phyloP scores from a whole-genome alignment of 2,888 invertebrate species.

The Temnothorax ravouxi region DNA sequence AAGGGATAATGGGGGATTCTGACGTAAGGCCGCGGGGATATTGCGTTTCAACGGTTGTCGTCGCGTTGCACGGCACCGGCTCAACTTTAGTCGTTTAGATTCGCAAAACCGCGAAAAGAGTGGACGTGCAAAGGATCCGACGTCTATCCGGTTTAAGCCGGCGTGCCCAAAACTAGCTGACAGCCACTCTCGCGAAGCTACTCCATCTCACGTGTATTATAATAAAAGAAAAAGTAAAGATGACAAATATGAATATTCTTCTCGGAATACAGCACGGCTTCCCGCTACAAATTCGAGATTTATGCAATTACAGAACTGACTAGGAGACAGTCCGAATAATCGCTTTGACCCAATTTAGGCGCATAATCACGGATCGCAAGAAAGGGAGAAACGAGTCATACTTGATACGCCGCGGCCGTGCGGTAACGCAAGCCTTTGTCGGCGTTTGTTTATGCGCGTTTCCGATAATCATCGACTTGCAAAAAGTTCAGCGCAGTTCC shows the following conservation, averaged over 20 bases:
- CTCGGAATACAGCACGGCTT: neutral
- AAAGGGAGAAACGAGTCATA: neutral
- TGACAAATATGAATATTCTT: neutral
- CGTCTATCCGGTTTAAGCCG: conserved; percentile 20
- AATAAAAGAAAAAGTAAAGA: neutral
- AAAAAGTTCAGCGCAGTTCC: conserved; percentile 21
- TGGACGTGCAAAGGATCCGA: neutral
- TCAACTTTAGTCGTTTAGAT: conserved; percentile 30
- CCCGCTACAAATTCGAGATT: neutral
- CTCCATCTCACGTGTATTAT: too few relatives aligned
- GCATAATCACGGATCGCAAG: neutral
- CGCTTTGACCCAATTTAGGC: neutral
- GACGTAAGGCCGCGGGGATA: conserved; percentile 50
- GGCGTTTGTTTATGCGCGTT: neutral
- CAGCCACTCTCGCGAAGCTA: neutral
- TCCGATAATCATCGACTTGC: conserved; percentile 8
- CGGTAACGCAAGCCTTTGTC: neutral
- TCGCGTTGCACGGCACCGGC: conserved; percentile 22
- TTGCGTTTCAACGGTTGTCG: conserved; percentile 54
- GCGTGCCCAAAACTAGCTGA: neutral
- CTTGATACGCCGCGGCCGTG: neutral
- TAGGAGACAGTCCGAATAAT: neutral
- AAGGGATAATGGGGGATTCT: conserved; percentile 59
- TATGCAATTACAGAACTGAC: neutral
- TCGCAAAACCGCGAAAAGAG: conserved; percentile 32